phyloP scores from a whole-genome alignment of 2,797 vertebrate species.

The Scolopax rusticola region DNA sequence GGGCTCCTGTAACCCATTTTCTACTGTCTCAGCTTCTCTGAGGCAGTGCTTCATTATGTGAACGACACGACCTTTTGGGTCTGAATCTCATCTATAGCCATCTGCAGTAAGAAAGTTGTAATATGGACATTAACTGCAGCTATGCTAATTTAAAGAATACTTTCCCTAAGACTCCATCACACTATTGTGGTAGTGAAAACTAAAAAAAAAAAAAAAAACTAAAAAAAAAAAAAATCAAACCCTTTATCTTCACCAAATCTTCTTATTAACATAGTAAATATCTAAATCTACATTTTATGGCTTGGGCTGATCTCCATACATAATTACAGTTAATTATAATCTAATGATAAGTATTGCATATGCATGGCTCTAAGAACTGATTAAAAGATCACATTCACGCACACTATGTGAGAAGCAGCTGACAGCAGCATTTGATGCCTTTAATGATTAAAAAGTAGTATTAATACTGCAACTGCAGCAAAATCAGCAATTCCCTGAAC shows the following conservation, averaged over 20 bases:
- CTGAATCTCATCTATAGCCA: background rate
- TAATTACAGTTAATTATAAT: conserved; percentile 62
- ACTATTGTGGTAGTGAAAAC: background rate
- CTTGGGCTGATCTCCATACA: conserved; percentile 31
- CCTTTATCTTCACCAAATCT: conserved; percentile 29
- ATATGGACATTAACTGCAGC: background rate
- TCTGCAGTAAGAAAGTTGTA: background rate
- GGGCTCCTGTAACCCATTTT: background rate
- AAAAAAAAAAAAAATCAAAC: conserved; percentile 10
- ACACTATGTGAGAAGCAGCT: background rate
- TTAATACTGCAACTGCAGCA: conserved; percentile 2
- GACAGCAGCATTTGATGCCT: background rate
- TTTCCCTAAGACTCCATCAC: background rate
- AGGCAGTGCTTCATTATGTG: background rate
- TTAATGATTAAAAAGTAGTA: background rate
- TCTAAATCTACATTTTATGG: conserved; percentile 30
- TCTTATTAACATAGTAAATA: conserved; percentile 53
- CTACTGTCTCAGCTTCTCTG: background rate
- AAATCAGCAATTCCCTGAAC: background rate
- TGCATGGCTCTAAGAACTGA: background rate
- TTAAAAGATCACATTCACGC: background rate
- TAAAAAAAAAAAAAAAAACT: background rate
- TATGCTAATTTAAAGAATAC: background rate
- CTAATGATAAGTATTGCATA: conserved; percentile 35
- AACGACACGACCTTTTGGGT: background rate